Conservation (phyloP, 35 echinoderm and acorn worm species). For the Apostichopus parvimensis region DNA sequence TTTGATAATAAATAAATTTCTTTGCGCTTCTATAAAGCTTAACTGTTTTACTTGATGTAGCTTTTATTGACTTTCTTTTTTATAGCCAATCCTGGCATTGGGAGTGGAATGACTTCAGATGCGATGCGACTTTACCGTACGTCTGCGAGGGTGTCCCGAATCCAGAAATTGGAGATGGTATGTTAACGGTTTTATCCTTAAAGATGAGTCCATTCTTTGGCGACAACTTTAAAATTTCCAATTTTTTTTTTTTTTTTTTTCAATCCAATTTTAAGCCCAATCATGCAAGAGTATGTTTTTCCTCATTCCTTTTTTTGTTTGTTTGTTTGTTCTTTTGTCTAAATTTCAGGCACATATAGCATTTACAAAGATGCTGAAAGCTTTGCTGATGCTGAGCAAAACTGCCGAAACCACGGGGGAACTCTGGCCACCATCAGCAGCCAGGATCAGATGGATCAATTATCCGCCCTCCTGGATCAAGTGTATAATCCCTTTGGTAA, state of each 20-base stretch:
- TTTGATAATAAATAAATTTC: too few relatives aligned
- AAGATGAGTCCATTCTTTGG: not conserved
- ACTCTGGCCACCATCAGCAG: slow-evolving; percentile 62
- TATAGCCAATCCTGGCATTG: slow-evolving; percentile 59
- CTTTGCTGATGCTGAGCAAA: slow-evolving; percentile 60
- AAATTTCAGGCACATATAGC: slow-evolving; percentile 44
- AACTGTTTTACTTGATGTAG: too few relatives aligned
- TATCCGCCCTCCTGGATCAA: slow-evolving; percentile 13
- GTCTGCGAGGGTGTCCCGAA: slow-evolving; percentile 55
- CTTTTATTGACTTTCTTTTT: too few relatives aligned
- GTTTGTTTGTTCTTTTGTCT: not conserved
- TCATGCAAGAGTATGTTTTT: too few relatives aligned
- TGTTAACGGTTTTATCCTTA: not conserved
- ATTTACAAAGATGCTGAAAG: slow-evolving; percentile 22
- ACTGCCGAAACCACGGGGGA: slow-evolving; percentile 60
- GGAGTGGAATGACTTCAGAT: slow-evolving; percentile 73
- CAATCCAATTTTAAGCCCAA: too few relatives aligned
- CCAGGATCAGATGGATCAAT: slow-evolving; percentile 25
- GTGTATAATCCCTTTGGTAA: slow-evolving; percentile 76
- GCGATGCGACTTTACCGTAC: slow-evolving; percentile 36
- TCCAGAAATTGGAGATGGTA: slow-evolving; percentile 30
- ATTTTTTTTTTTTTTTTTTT: too few relatives aligned
- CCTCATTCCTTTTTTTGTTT: too few relatives aligned
- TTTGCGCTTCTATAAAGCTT: too few relatives aligned
- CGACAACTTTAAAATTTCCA: not conserved